Evolutionary conservation across 1,140 invertebrate genomes (phyloP), one percentile per base, ranked within the genome.

Genomic region (Drosophila kepulauana): DNA sequence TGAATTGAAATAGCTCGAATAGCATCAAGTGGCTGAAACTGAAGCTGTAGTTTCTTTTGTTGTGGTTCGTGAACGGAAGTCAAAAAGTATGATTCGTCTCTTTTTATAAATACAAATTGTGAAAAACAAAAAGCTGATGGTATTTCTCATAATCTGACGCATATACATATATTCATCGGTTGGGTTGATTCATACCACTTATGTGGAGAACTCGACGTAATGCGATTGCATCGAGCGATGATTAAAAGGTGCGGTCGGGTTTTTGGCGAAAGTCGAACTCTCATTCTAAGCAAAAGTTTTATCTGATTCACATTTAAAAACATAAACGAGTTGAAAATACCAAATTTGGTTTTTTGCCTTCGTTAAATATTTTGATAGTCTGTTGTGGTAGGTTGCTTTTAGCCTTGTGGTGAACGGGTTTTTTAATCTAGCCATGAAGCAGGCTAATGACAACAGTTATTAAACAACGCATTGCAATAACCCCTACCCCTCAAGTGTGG

Each of bases 351-450:
- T 28, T 41, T 45, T 54, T 51, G 63, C 62, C 28, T 43, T 43
- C 5, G 41, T 43, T 38, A 3, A 45, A 49, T 52, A 48, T 66
- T 59, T 59, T 48, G 16, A 46, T 48, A 66, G 65, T 82, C 68
- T 78, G 70, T 78, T 82, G 35, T 38, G 10, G 35, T 81, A 69
- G 56, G 46, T 78, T 61, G 63, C 67, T 49, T 57, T 13, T 33
- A 82, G 77, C 85, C 84, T 87, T 84, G 77, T 41, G 41, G 2
- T 13, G 41, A 74, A 56, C 65, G 25, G 43, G 71, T 59, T 78
- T 74, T 61, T 68, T 65, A 67, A 54, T 66, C 81, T 78, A 62
- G 81, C 81, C 77, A 66, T 89, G 80, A 79, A 67, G 49, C 58
- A 75, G 85, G 80, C 79, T 89, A 87, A 80, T 62, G 65, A 30